Percentiles rank a stretch among this genome's conserved stretches.
Evolutionary conservation across 2,888 invertebrate species (phyloP).

Genomic region (Plagodis pulveraria): DNA sequence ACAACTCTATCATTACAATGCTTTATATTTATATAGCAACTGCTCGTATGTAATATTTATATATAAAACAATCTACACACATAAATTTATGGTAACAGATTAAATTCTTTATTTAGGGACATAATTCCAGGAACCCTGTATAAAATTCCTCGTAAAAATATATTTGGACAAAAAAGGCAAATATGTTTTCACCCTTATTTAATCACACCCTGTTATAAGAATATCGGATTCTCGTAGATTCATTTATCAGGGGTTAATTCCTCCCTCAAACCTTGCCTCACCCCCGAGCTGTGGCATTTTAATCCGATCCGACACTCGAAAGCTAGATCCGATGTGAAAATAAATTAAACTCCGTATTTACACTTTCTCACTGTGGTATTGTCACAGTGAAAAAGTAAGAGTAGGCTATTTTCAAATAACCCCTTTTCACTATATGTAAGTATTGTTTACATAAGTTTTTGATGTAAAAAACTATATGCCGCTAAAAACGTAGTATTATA

Average conservation of each 20-base stretch:
- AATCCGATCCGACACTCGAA: slow-evolving; percentile 20
- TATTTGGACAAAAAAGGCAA: not conserved
- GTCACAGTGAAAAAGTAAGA: slow-evolving; percentile 5
- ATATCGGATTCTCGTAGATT: slow-evolving; percentile 16
- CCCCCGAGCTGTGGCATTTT: slow-evolving; percentile 16
- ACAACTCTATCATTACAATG: too few relatives aligned
- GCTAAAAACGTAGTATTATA: too few relatives aligned
- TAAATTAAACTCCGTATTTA: slow-evolving; percentile 27
- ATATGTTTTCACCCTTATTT: not conserved
- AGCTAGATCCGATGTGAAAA: slow-evolving; percentile 15
- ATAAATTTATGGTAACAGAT: too few relatives aligned
- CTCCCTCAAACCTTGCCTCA: not conserved
- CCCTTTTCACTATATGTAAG: too few relatives aligned
- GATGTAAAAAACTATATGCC: too few relatives aligned
- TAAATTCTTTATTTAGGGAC: too few relatives aligned
- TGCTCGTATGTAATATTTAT: too few relatives aligned
- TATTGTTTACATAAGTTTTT: too few relatives aligned
- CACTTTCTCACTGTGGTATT: slow-evolving; percentile 11
- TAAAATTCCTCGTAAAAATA: not conserved
- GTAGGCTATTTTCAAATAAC: slow-evolving; percentile 2
- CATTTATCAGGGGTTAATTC: slow-evolving; percentile 13
- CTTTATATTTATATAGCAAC: too few relatives aligned
- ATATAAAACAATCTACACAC: too few relatives aligned
- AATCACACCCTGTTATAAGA: slow-evolving; percentile 4
- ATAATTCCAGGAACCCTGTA: not conserved